These are phyloP conservation scores for Emydocephalus ijimae DNA, from an alignment of 2,113 vertebrate genomes.

Conservation along the genomic window DNA sequence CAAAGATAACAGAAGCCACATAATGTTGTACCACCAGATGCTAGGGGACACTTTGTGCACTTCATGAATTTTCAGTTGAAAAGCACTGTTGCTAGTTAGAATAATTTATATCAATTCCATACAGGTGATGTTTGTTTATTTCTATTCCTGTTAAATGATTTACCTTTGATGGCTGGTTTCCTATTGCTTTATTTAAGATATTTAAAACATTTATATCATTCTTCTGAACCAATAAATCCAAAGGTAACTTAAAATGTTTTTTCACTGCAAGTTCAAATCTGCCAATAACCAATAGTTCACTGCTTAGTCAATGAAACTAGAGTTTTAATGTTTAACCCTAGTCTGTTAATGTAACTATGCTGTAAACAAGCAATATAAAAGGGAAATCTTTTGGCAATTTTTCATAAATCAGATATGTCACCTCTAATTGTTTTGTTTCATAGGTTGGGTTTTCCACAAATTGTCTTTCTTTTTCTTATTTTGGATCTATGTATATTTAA, in stretches of 20 bases:
- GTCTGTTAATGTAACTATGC: neutral
- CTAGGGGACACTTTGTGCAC: conserved; percentile 40
- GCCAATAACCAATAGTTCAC: neutral
- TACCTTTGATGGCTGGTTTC: conserved; percentile 76
- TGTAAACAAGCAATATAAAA: neutral
- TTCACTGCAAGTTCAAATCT: neutral
- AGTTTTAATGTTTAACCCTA: neutral
- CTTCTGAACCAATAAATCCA: neutral
- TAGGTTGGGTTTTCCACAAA: neutral
- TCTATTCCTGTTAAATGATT: conserved; percentile 31
- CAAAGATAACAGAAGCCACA: conserved; percentile 51
- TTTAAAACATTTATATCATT: neutral
- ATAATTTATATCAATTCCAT: conserved; percentile 50
- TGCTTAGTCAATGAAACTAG: neutral
- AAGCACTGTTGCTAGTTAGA: conserved; percentile 51
- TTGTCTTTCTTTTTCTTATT: neutral
- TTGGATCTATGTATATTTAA: neutral
- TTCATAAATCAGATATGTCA: neutral
- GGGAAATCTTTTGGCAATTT: neutral
- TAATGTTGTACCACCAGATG: conserved; percentile 40
- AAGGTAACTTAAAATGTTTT: neutral
- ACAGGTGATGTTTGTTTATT: conserved; percentile 29
- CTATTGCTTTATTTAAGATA: conserved; percentile 60
- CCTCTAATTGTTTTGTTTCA: neutral
- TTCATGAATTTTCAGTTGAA: conserved; percentile 41